These are phyloP conservation scores for Unio pictorum DNA, from an alignment of 2,888 invertebrate species.

Conservation along the genomic window DNA sequence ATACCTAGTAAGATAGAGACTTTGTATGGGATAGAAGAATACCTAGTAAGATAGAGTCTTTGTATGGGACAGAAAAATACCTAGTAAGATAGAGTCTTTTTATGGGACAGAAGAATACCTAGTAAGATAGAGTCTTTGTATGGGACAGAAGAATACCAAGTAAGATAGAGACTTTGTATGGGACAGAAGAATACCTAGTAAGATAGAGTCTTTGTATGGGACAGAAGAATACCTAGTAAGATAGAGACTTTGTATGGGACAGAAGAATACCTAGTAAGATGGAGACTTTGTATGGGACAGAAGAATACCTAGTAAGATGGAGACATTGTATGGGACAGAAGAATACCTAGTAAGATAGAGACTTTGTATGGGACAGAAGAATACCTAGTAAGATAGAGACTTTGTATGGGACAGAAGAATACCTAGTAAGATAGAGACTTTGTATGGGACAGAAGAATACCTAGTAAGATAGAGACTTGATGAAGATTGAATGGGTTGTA, in stretches of 20 bases:
- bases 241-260: slow-evolving; percentile 86
- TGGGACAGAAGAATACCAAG: slow-evolving; percentile 95
- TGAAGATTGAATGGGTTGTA: no score
- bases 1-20: slow-evolving; percentile 81
- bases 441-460: slow-evolving; percentile 98
- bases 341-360: slow-evolving; percentile 81
- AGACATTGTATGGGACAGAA: slow-evolving; percentile 89
- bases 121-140: slow-evolving; percentile 80
- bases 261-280: slow-evolving; percentile 86
- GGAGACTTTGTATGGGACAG: slow-evolving; percentile 89
- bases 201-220: slow-evolving; percentile 84
- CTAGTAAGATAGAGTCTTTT: slow-evolving; percentile 79
- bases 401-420: slow-evolving; percentile 96
- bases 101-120: slow-evolving; percentile 98
- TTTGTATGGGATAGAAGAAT: slow-evolving; percentile 96
- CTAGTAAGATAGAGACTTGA: slow-evolving; percentile 73
- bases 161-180: slow-evolving; percentile 80
- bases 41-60: slow-evolving; percentile 79
- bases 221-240: slow-evolving; percentile 91
- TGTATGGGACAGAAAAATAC: slow-evolving; percentile 98
- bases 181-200: slow-evolving; percentile 93
- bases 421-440: slow-evolving; percentile 77
- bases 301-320: slow-evolving; percentile 84
- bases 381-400: slow-evolving; percentile 79
- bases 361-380: slow-evolving; percentile 96